phyloP scores from a whole-genome alignment of 2,888 invertebrate genomes.

The Bimastos eiseni region DNA sequence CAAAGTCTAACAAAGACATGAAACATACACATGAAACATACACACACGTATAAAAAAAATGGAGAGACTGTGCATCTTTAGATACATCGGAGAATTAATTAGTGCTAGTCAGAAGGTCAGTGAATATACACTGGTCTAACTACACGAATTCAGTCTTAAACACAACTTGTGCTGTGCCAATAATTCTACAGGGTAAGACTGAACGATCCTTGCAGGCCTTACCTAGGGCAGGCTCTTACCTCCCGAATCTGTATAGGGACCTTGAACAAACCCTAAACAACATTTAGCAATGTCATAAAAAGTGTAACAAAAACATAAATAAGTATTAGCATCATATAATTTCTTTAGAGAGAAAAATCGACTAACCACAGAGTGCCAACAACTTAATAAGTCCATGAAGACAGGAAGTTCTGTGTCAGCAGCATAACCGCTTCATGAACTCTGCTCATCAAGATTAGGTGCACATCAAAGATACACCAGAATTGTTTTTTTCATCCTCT shows the following conservation, averaged over 20 bases:
- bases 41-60: too few species aligned
- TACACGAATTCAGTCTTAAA: not conserved
- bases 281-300: not conserved
- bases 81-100: not conserved
- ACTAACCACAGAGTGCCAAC: not conserved
- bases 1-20: not conserved
- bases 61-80: not conserved
- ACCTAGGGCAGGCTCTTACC: not conserved
- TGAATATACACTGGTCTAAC: not conserved
- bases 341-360: not conserved
- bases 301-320: not conserved
- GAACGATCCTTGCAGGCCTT: too few species aligned
- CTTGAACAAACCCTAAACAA: not conserved
- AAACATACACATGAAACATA: not conserved
- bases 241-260: not conserved
- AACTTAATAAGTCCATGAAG: not conserved
- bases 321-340: not conserved
- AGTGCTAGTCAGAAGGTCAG: not conserved
- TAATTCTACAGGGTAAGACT: not conserved
- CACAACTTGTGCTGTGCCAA: not conserved
- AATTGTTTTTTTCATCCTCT: not conserved
- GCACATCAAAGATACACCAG: not conserved
- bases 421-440: not conserved
- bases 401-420: not conserved
- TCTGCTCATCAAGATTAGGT: not conserved